Conservation (phyloP, 2,797 vertebrate genomes). For the Pitangus sulphuratus region DNA sequence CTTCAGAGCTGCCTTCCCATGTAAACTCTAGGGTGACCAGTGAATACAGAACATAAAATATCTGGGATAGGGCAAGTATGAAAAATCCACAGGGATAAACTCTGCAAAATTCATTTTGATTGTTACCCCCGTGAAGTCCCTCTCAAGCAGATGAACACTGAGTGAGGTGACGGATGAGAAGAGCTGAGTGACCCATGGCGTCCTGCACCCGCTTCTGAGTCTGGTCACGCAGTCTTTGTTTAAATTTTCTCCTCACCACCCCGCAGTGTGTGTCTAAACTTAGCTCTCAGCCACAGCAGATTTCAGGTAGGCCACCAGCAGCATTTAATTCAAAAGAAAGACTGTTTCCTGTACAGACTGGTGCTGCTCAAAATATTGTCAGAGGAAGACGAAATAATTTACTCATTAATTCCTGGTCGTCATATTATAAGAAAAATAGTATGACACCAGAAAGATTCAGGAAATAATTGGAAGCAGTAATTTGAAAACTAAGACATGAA, state of each 20-base stretch:
- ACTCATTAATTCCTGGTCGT: background rate
- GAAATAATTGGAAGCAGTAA: background rate
- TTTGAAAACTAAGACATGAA: background rate
- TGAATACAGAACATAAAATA: background rate
- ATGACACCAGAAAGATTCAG: background rate
- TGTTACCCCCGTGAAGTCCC: background rate
- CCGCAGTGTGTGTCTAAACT: background rate
- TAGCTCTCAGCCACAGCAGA: constrained; percentile 1
- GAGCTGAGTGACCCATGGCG: background rate
- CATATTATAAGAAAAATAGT: background rate
- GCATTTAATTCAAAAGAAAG: constrained; percentile 32
- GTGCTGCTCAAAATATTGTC: background rate
- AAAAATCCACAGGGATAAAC: background rate
- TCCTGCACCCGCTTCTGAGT: background rate
- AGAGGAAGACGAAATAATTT: constrained; percentile 20
- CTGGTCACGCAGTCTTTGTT: background rate
- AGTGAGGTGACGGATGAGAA: background rate
- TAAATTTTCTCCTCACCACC: background rate
- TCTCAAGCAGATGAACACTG: background rate
- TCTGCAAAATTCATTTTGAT: background rate
- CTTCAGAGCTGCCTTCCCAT: background rate
- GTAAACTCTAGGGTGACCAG: background rate
- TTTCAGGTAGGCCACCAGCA: constrained; percentile 29
- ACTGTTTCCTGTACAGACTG: background rate
- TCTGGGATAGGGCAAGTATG: background rate